A percentile compares a stretch with the other conserved stretches of the same genome.
These are phyloP conservation scores for Ailuropoda melanoleuca DNA, from an alignment of 2,113 vertebrate species.

Conservation along the genomic window DNA sequence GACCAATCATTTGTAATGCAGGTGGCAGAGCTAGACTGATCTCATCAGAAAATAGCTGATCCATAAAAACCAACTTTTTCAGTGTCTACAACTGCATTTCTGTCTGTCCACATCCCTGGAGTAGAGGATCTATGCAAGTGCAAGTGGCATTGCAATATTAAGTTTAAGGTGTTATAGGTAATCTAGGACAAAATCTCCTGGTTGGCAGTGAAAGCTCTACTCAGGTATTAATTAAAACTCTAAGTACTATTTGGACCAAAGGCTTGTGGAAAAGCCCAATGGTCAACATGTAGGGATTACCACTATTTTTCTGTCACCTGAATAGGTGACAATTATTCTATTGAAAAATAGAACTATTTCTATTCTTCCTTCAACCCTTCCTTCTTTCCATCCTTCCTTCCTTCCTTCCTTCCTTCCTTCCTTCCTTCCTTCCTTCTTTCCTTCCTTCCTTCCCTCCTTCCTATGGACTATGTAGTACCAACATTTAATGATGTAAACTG, in stretches of 20 bases:
- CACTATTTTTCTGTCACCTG: neutral
- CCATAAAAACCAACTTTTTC: conserved; percentile 6
- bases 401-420: accelerated
- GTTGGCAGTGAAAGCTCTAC: neutral
- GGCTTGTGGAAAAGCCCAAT: neutral
- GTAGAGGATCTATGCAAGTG: neutral
- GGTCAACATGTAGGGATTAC: neutral
- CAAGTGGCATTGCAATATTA: neutral
- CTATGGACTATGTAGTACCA: neutral
- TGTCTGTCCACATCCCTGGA: neutral
- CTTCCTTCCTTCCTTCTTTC: neutral
- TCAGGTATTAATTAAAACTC: neutral
- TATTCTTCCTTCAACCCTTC: neutral
- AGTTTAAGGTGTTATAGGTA: neutral
- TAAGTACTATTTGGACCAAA: neutral
- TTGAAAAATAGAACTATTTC: neutral
- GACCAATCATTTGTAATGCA: conserved; percentile 70
- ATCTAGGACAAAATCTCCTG: neutral
- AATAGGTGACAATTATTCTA: too few relatives aligned
- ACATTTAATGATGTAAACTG: neutral
- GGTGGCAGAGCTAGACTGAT: conserved; percentile 69
- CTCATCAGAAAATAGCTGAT: conserved; percentile 64
- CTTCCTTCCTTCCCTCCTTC: neutral
- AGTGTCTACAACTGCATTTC: neutral
- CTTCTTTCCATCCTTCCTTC: neutral